phyloP scores from a whole-genome alignment of 2,113 vertebrate species.

The Zosterops lateralis region DNA sequence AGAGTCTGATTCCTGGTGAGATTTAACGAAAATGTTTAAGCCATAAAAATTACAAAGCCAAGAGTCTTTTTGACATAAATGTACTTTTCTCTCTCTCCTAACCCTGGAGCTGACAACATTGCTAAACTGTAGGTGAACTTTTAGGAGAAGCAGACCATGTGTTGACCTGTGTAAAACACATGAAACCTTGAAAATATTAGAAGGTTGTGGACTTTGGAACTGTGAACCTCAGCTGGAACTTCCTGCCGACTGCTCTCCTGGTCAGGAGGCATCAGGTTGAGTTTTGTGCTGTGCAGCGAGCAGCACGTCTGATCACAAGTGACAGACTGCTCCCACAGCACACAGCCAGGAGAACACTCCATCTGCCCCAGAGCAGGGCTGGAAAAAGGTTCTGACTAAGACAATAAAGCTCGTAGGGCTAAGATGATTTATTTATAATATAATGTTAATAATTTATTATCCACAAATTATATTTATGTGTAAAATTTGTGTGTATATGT shows the following conservation, averaged over 20 bases:
- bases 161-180: conserved; percentile 39
- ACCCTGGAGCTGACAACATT: background rate
- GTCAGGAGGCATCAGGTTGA: conserved; percentile 54
- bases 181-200: conserved; percentile 62
- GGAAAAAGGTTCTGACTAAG: background rate
- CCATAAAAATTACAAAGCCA: background rate
- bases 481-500: background rate
- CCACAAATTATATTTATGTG: conserved; percentile 3
- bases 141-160: conserved; percentile 3
- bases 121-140: conserved; percentile 34
- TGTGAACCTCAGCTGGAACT: conserved; percentile 67
- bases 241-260: conserved; percentile 40
- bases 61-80: background rate
- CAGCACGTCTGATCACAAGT: conserved; percentile 68
- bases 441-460: conserved; percentile 44
- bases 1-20: background rate
- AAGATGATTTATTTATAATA: conserved; percentile 43
- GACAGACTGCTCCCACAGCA: conserved; percentile 70
- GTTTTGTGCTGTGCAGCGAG: conserved; percentile 39
- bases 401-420: conserved; percentile 5
- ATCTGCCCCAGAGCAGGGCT: conserved; percentile 58
- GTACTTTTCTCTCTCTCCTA: background rate
- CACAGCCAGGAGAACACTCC: conserved; percentile 45
- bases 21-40: background rate
- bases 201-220: conserved; percentile 51